Base-by-base conservation (phyloP, 2,113 vertebrate species). In the Lasiurus cinereus region DNA sequence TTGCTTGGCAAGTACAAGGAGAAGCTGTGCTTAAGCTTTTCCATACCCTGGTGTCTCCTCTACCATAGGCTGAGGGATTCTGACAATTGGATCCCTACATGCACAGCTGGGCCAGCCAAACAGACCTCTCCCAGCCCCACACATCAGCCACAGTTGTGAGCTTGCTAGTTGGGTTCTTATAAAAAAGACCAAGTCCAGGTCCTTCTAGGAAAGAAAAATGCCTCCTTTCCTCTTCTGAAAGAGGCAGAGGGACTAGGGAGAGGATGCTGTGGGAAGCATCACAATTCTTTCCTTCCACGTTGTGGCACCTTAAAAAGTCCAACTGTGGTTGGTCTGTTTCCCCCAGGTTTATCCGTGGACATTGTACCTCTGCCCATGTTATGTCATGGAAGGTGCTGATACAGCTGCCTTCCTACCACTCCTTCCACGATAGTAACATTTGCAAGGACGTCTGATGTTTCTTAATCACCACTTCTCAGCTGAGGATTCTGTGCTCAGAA, bases 61-160 rank as follows among this genome's bases (percentile, higher is more conserved):
- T 7, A 15, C 50, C 18, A 4, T 5, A 8, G 84, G 70, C 48
- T 1, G 0, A 1, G 33, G 62, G 59, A 11, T 33, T 67, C 27
- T 29, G 24, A 56, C 8, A 4, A 0, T 66, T 50, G 29, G 39
- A 14, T 11, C 10, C 7, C 1, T 11, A 0, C 1, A 1, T 27
- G 13, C 21, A 46, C 29, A 31, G n/a, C 48, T 22, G 56, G 33
- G 39, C 56, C 72, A 5, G 31, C 5, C 5, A 8, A 15, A 1
- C 22, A 46, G 39, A 69, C 8, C 69, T 9, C 22, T 18, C n/a
- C 24, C 39, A 24, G 33, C 24, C 43, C 59, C 36, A 1, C 8
- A 1, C 24, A 2, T 2, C 16, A n/a, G 33, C 19, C 29, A 9
- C 13, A 8, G 9, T 14, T 3, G 8, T 8, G 1, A 8, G 43